Conservation (phyloP, 2,888 invertebrate genomes). For the Agonopterix heracliana region DNA sequence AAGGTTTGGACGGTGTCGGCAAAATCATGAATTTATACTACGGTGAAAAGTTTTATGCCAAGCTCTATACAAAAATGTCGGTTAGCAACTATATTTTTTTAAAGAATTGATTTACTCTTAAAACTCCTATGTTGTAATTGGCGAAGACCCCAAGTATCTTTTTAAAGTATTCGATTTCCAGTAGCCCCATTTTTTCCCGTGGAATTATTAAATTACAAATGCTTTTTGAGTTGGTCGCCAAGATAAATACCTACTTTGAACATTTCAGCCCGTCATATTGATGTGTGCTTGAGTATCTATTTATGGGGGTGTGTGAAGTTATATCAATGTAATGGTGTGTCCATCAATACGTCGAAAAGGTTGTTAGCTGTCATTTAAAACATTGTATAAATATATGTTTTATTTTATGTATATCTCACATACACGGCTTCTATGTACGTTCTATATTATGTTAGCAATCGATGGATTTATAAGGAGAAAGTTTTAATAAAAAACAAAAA, state of each 20-base stretch:
- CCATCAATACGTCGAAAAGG: neutral
- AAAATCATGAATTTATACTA: no score
- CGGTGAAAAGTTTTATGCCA: no score
- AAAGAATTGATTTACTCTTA: no score
- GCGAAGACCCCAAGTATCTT: no score
- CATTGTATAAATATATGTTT: constrained; percentile 32
- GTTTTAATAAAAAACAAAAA: constrained; percentile 68
- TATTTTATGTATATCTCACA: constrained; percentile 58
- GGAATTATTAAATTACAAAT: no score
- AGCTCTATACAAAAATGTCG: no score
- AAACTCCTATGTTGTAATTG: no score
- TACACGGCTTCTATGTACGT: constrained; percentile 64
- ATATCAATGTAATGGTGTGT: constrained; percentile 8
- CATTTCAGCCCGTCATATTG: neutral
- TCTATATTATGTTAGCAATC: constrained; percentile 69
- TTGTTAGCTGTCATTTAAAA: constrained; percentile 36
- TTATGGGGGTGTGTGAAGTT: constrained; percentile 26
- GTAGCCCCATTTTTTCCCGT: no score
- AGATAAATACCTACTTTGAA: neutral
- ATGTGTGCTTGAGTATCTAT: constrained; percentile 15
- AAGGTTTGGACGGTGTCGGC: no score
- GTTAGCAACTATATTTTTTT: no score
- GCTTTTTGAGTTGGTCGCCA: no score
- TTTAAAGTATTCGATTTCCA: no score
- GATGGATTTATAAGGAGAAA: constrained; percentile 74